A percentile compares a stretch with the other conserved stretches of the same genome.
Evolutionary conservation across 2,113 vertebrate species (phyloP).

Genomic region (Myrmecobius fasciatus): DNA sequence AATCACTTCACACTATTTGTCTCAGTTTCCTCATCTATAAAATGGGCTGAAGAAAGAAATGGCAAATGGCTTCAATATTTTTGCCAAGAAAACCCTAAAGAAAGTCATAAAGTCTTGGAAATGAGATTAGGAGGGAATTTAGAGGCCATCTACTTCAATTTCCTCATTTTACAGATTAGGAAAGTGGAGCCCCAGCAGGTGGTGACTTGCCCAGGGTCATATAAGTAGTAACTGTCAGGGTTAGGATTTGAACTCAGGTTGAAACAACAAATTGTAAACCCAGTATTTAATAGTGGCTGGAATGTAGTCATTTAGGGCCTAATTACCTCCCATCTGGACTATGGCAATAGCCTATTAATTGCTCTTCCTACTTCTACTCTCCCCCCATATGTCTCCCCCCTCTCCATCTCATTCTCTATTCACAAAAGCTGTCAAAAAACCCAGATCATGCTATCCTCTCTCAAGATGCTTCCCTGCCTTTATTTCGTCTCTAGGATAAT

Average conservation of each 20-base stretch:
- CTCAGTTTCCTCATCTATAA: no score
- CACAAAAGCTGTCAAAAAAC: not conserved
- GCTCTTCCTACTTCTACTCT: not conserved
- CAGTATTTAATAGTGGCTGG: not conserved
- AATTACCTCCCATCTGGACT: not conserved
- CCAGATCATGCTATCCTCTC: not conserved
- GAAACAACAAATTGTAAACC: not conserved
- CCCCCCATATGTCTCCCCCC: no score
- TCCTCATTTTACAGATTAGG: not conserved
- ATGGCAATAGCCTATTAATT: not conserved
- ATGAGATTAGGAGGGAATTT: not conserved
- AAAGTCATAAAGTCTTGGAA: no score
- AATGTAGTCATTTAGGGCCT: not conserved
- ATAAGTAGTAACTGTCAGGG: not conserved
- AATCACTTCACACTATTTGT: no score
- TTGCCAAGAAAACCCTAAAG: no score
- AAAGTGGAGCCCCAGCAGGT: not conserved
- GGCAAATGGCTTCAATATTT: no score
- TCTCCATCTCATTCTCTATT: not conserved
- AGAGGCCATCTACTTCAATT: not conserved
- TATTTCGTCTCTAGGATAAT: not conserved
- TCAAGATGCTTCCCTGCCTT: not conserved
- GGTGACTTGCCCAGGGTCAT: not conserved
- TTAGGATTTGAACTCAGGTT: not conserved
- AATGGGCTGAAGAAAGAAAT: no score